Evolutionary conservation across 2,797 vertebrate genomes (phyloP).

Genomic region (Macrochelys suwanniensis): DNA sequence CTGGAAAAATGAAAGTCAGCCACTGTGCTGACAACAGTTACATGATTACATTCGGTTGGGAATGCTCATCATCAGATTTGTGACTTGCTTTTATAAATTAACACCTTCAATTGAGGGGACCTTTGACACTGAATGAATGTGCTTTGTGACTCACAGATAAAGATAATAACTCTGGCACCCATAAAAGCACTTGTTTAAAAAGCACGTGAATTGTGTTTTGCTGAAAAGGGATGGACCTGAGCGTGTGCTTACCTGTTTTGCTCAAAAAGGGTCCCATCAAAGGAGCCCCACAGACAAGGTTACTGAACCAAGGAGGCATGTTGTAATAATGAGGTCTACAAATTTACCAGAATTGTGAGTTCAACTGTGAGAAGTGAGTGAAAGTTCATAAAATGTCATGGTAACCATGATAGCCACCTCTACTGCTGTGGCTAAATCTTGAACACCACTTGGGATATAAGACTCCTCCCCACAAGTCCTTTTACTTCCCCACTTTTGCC

Average conservation of each 20-base stretch:
- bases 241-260: not conserved
- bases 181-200: not conserved
- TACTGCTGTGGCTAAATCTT: too few species aligned
- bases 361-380: too few species aligned
- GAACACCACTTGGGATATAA: too few species aligned
- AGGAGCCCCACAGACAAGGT: not conserved
- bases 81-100: not conserved
- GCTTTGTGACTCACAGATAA: not conserved
- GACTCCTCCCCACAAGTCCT: too few species aligned
- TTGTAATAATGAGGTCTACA: too few species aligned
- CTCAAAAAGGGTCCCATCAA: not conserved
- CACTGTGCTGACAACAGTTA: not conserved
- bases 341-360: too few species aligned
- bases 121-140: not conserved
- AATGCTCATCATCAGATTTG: not conserved
- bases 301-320: not conserved
- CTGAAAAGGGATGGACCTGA: not conserved
- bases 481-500: too few species aligned
- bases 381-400: too few species aligned
- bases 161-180: not conserved
- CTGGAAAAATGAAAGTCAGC: too few species aligned
- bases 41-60: too few species aligned
- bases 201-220: not conserved
- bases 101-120: not conserved
- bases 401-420: too few species aligned